Conservation (phyloP, 2,888 invertebrate genomes). For the Eustalomyia histrio region DNA sequence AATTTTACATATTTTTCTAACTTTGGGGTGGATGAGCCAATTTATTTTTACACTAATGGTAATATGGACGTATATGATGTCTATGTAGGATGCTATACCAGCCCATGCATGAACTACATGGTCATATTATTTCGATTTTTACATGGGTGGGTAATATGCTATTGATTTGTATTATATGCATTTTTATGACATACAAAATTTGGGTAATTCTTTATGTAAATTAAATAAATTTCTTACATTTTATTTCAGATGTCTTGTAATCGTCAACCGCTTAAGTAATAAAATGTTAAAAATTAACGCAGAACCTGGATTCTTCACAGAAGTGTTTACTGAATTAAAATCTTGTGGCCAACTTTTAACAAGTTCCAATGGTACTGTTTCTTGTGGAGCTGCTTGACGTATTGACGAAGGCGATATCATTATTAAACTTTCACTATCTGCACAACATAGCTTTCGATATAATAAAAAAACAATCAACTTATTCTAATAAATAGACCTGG, state of each 20-base stretch:
- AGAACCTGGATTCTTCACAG: slow-evolving; percentile 98
- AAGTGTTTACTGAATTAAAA: slow-evolving; percentile 99
- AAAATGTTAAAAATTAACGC: slow-evolving; percentile 99
- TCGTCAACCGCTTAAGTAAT: slow-evolving; percentile 93
- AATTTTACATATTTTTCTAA: too few relatives aligned
- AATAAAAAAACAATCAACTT: slow-evolving; percentile 67
- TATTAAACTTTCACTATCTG: slow-evolving; percentile 75
- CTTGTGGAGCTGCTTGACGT: slow-evolving; percentile 80
- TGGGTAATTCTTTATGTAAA: too few relatives aligned
- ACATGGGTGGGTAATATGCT: too few relatives aligned
- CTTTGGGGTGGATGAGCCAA: too few relatives aligned
- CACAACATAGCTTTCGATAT: slow-evolving; percentile 67
- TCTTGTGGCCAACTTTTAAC: slow-evolving; percentile 82
- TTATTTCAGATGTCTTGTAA: slow-evolving; percentile 85
- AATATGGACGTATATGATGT: too few relatives aligned
- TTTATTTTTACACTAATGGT: too few relatives aligned
- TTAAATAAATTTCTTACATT: neutral
- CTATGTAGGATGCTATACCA: too few relatives aligned
- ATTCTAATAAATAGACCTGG: neutral
- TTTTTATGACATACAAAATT: too few relatives aligned
- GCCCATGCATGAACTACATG: too few relatives aligned
- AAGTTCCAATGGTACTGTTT: slow-evolving; percentile 78
- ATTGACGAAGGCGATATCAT: slow-evolving; percentile 76
- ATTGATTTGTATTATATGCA: too few relatives aligned
- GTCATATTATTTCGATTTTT: too few relatives aligned